Base-by-base conservation (phyloP, 2,797 vertebrate species). In the Gila robusta region DNA sequence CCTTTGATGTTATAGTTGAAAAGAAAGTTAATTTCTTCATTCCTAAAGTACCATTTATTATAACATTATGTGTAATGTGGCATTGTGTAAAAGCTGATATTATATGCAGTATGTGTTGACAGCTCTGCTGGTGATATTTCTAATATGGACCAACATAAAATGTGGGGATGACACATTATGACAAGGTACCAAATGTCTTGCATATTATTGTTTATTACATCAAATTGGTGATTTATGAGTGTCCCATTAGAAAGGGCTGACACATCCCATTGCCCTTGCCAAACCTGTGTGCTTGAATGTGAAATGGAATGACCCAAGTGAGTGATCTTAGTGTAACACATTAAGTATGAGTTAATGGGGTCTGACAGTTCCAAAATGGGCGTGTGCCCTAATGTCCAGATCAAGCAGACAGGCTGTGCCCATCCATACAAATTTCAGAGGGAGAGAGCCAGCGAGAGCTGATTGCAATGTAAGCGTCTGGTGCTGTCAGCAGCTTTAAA, bases 401-500 rank as follows among this genome's bases (percentile, higher is more conserved):
- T 87, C 89, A 82, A 89, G 94, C 94, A 97, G 95, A 96, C 95
- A 90, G 94, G 91, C 95, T 93, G 93, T 94, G 94, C 92, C 93
- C 94, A 90, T 95, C 95, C 94, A 96, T 96, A 96, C 94, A 96
- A 96, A 96, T 96, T 96, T 96, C 91, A 77, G 95, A 96, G 96
- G 94, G 95, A 93, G 91, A 85, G 94, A 94, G 84, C 92, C 71
- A 95, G 94, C 90, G 90, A 94, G 92, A 94, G 91, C 92, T 94
- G 88, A 94, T 90, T 95, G 95, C 96, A 96, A 94, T 96, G 96
- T 96, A 94, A 97, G 94, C 32, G 91, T 96, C 96, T 96, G 94
- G 93, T 95, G 93, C 92, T 96, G 96, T 97, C 96, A 97, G 96
- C 96, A 97, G 95, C 96, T 97, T 97, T 97, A 96, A 96, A 96